phyloP scores from a whole-genome alignment of 2,113 vertebrate genomes.

The Ammospiza nelsoni region DNA sequence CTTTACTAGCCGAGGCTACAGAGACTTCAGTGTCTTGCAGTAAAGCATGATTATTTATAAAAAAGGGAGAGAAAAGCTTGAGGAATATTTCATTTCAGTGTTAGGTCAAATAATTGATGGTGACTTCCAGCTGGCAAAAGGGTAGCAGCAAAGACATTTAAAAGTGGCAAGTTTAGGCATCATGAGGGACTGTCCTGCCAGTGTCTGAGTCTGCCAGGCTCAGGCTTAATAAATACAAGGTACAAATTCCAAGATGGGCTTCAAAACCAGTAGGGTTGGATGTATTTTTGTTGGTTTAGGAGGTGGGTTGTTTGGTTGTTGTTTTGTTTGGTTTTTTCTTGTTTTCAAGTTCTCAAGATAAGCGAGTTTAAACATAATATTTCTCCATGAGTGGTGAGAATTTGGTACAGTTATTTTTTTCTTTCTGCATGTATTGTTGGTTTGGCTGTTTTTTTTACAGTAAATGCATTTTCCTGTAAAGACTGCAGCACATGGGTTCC shows the following conservation, averaged over 20 bases:
- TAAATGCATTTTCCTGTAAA: background rate
- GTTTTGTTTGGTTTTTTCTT: background rate
- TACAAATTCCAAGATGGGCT: background rate
- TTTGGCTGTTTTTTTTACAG: background rate
- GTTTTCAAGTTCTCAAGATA: background rate
- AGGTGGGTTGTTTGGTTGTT: rapidly evolving
- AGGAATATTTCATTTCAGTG: background rate
- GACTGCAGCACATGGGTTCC: background rate
- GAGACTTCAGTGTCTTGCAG: background rate
- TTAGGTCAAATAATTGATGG: background rate
- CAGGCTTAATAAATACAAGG: background rate
- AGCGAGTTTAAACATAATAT: background rate
- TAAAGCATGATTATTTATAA: background rate
- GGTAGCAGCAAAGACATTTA: background rate
- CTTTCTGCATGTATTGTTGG: background rate
- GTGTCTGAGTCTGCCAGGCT: background rate
- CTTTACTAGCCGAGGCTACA: background rate
- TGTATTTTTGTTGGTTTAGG: background rate
- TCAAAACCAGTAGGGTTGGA: background rate
- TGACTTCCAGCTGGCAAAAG: background rate
- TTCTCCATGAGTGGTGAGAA: background rate
- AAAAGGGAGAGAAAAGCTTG: background rate
- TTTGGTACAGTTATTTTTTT: background rate
- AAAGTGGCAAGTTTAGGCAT: background rate
- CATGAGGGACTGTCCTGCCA: rapidly evolving